These are phyloP conservation scores for Drosophila pallidifrons DNA, from an alignment of 1,140 invertebrate genomes.

Conservation along the genomic window DNA sequence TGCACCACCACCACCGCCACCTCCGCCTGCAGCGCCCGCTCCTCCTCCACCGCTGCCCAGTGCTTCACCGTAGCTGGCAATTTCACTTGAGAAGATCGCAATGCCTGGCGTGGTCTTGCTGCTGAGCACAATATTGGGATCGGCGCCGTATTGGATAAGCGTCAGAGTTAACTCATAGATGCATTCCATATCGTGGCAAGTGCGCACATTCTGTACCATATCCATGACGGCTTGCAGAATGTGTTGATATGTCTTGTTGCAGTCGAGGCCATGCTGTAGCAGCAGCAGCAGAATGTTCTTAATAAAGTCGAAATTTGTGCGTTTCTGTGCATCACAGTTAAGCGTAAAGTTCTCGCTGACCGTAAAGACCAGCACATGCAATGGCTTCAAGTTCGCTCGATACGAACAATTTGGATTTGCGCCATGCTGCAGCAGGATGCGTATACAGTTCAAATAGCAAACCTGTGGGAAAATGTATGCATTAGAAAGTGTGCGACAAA, in stretches of 20 bases:
- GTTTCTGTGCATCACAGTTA: constrained; percentile 88
- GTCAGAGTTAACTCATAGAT: constrained; percentile 89
- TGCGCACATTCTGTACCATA: constrained; percentile 89
- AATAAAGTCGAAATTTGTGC: constrained; percentile 88
- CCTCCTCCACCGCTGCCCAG: constrained; percentile 40
- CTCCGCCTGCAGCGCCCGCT: constrained; percentile 4
- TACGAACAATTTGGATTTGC: constrained; percentile 91
- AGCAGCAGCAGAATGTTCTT: constrained; percentile 89
- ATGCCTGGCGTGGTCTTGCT: constrained; percentile 84
- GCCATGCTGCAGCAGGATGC: constrained; percentile 89
- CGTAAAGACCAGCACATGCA: constrained; percentile 91
- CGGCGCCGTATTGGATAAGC: constrained; percentile 89
- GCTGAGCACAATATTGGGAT: constrained; percentile 87
- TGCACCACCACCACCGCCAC: constrained; percentile 38
- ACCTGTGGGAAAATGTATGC: constrained; percentile 85
- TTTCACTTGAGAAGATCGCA: constrained; percentile 83
- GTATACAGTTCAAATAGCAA: constrained; percentile 90
- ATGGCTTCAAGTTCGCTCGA: constrained; percentile 89
- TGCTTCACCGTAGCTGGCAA: constrained; percentile 72
- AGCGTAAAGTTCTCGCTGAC: constrained; percentile 91
- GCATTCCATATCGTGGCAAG: constrained; percentile 88
- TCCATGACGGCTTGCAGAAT: constrained; percentile 89
- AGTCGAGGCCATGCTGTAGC: constrained; percentile 89
- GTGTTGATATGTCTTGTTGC: constrained; percentile 88
- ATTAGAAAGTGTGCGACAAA: neutral